phyloP scores from a whole-genome alignment of 2,113 vertebrate species.

The Ciconia stormi region DNA sequence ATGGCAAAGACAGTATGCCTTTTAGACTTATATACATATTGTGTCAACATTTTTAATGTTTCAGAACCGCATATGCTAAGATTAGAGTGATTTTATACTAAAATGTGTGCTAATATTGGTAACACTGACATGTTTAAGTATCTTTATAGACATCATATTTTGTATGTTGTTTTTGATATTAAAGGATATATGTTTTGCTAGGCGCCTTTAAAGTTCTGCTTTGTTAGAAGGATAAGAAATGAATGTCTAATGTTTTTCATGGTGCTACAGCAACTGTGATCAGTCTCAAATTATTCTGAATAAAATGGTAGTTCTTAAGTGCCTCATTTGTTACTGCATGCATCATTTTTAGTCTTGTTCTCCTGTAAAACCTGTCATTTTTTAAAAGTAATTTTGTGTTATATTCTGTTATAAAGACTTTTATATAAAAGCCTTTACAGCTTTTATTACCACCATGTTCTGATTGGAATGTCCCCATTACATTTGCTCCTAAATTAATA shows the following conservation, averaged over 20 bases:
- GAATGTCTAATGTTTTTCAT: neutral
- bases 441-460: neutral
- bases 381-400: neutral
- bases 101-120: neutral
- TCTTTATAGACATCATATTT: conserved; percentile 22
- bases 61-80: neutral
- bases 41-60: neutral
- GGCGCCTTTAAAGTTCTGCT: conserved; percentile 23
- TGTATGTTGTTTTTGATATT: conserved; percentile 40
- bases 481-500: neutral
- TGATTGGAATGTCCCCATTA: neutral
- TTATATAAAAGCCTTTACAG: neutral
- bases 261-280: conserved; percentile 56
- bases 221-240: neutral
- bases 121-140: neutral
- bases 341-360: neutral
- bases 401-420: neutral
- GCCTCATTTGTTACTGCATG: neutral
- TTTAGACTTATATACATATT: neutral
- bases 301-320: conserved; percentile 21
- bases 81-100: neutral
- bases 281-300: conserved; percentile 15
- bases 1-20: neutral
- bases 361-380: neutral
- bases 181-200: neutral